Evolutionary conservation across 2,797 vertebrate species (phyloP).

Genomic region (Sebastes wilsoni): DNA sequence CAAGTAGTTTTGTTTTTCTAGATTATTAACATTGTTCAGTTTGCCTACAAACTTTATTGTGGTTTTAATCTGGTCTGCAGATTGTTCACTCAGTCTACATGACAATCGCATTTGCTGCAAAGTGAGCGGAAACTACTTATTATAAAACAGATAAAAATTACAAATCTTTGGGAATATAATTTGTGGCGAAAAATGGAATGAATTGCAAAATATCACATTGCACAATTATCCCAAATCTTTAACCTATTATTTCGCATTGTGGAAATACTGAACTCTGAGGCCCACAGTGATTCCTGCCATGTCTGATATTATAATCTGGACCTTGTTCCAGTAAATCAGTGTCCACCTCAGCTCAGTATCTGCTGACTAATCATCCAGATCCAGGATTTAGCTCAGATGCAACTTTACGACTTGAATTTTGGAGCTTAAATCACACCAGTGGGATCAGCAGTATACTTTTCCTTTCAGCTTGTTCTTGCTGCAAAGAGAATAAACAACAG

Average conservation of each 20-base stretch:
- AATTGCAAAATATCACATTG: background rate
- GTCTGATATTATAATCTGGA: background rate
- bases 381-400: background rate
- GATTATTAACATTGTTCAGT: background rate
- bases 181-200: background rate
- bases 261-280: background rate
- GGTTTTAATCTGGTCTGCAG: background rate
- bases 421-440: background rate
- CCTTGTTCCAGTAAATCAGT: background rate
- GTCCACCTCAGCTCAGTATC: background rate
- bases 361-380: background rate
- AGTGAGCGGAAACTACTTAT: background rate
- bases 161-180: background rate
- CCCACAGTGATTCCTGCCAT: background rate
- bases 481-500: background rate
- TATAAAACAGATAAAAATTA: background rate
- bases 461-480: background rate
- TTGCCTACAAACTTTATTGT: background rate
- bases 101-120: background rate
- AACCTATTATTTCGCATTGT: background rate
- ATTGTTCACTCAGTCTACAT: background rate
- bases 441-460: background rate
- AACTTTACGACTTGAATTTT: background rate
- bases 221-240: background rate
- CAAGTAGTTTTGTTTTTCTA: background rate